Base-by-base conservation (phyloP, 2,888 invertebrate species). In the Empis livida region DNA sequence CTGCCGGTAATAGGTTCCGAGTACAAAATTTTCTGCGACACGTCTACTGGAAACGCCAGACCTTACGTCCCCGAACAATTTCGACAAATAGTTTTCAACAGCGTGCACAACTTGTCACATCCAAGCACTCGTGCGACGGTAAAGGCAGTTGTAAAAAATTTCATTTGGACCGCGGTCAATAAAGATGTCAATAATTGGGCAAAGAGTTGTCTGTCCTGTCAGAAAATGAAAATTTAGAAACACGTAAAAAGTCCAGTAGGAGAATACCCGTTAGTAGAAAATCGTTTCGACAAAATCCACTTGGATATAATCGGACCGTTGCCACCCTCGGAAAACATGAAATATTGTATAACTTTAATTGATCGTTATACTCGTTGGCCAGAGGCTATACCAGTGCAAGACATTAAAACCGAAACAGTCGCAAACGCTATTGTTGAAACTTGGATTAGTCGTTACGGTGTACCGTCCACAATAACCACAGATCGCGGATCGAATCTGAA, bases 381-480 rank as follows among this genome's bases (percentile, higher is more conserved):
- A 32, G 32, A 32, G 9, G 32, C 32, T 8, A 32, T 32, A 32
- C 32, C 32, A 3, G 32, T 32, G 10, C 9, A 3, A 5, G 32
- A 32, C 9, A 32, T 32, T 13, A 32, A 32, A 13, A 32, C 5
- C 9, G 32, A 32, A 32, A 32, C 32, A 9, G 13, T 32, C 3
- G 32, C 20, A 20, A 20, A 20, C 20, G 3, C 3, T 20, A 5
- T 20, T 20, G 3, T 20, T 20, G 5, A 20, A 20, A 13, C 4
- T 8, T 32, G 32, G 32, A 32, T 32, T 3, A 5, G 5, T 10
- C 32, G 32, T 32, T 32, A 32, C 47, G 69, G 70, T 0, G 55
- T 59, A 6, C 70, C 70, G 8, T 15, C 30, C 0, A 50, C n/a
- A n/a, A n/a, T n/a, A n/a, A n/a, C n/a, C n/a, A n/a, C n/a, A n/a